phyloP scores from a whole-genome alignment of 2,888 invertebrate species.

The Allophyes oxyacanthae region DNA sequence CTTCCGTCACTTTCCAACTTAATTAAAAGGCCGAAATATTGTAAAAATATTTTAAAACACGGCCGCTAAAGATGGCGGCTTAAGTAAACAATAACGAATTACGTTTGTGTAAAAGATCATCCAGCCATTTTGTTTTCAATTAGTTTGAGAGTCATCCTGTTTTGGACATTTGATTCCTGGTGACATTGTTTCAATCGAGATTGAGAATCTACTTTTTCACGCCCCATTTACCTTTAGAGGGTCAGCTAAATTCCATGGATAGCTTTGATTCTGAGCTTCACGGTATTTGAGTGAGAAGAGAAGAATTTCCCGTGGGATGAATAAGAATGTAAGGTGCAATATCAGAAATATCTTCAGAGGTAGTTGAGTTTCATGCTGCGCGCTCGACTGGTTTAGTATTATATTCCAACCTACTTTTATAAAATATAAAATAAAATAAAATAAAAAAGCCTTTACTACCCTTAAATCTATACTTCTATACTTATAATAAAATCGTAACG shows the following conservation, averaged over 20 bases:
- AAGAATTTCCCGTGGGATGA: too few relatives aligned
- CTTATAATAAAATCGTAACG: too few relatives aligned
- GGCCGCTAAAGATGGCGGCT: constrained; percentile 29
- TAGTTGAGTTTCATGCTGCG: too few relatives aligned
- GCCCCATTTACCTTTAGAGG: constrained; percentile 14
- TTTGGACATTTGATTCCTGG: constrained; percentile 36
- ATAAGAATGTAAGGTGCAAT: too few relatives aligned
- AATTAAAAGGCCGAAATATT: constrained; percentile 41
- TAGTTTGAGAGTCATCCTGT: constrained; percentile 30
- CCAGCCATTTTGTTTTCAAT: constrained; percentile 45
- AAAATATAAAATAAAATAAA: too few relatives aligned
- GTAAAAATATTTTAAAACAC: constrained; percentile 32
- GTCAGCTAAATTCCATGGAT: not conserved
- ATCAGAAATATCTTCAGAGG: too few relatives aligned
- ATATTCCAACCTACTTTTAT: too few relatives aligned
- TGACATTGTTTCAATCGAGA: constrained; percentile 23
- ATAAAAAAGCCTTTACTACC: too few relatives aligned
- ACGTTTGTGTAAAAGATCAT: constrained; percentile 35
- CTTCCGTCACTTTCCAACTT: constrained; percentile 21
- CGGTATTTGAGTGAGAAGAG: too few relatives aligned
- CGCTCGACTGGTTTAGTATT: too few relatives aligned
- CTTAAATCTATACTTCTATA: too few relatives aligned
- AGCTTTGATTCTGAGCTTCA: too few relatives aligned
- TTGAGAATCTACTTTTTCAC: constrained; percentile 10
- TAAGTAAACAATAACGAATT: constrained; percentile 50